Conservation (phyloP, 1,140 invertebrate genomes). For the Lineus longissimus region DNA sequence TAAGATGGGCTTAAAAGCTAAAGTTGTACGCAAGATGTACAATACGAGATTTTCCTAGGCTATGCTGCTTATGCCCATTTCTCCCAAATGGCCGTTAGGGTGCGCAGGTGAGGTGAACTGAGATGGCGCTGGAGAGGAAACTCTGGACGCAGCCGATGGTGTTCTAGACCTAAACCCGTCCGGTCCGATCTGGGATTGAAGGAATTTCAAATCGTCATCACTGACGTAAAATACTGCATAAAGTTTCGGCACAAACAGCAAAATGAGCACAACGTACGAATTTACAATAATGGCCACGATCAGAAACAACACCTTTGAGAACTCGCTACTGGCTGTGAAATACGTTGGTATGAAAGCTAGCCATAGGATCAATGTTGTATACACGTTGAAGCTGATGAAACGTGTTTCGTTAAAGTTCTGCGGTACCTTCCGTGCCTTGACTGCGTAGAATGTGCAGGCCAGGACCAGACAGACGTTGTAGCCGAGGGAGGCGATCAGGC, state of each 20-base stretch:
- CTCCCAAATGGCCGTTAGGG: too few relatives aligned
- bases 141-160: too few relatives aligned
- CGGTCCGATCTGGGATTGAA: too few relatives aligned
- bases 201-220: too few relatives aligned
- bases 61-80: too few relatives aligned
- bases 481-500: conserved; percentile 56
- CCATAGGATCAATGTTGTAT: conserved; percentile 39
- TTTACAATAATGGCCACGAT: conserved; percentile 26
- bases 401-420: conserved; percentile 39
- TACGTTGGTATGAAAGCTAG: conserved; percentile 35
- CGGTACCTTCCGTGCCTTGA: conserved; percentile 57
- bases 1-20: too few relatives aligned
- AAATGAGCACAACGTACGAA: conserved; percentile 20
- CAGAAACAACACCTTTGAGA: conserved; percentile 21
- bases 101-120: too few relatives aligned
- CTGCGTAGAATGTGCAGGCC: conserved; percentile 82
- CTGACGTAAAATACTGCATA: conserved; percentile 57
- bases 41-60: too few relatives aligned
- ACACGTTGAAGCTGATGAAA: conserved; percentile 31
- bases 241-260: conserved; percentile 30
- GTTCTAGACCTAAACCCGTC: too few relatives aligned
- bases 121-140: too few relatives aligned
- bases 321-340: conserved; percentile 23
- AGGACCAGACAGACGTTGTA: conserved; percentile 84
- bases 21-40: too few relatives aligned